Evolutionary conservation across 2,797 vertebrate genomes (phyloP), one percentile per base, ranked within the genome.

Genomic region (Zalophus californianus): DNA sequence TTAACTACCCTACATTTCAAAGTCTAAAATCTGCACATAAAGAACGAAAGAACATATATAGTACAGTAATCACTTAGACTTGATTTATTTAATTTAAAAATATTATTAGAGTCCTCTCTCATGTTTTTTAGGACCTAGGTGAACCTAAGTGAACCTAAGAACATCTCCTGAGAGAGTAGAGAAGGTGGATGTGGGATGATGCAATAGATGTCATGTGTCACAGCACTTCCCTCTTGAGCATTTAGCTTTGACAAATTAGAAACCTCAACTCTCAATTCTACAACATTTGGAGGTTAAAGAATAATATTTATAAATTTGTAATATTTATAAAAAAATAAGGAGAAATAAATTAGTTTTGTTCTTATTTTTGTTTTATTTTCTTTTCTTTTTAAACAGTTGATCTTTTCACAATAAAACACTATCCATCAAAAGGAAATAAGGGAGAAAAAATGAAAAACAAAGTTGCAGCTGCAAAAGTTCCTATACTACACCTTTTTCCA

Each of bases 401-500:
- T 64, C 56, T 64, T 75, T 92, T 96, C 44, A 73, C 23, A 75
- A 94, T 83, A 54, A 88, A 88, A 94, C 15, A 91, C 68, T 94
- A 52, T 70, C 41, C 35, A 64, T 20, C 77, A 78, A 92, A 86
- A 96, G 73, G 72, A 96, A 96, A 83, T 58, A 93, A 68, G 16
- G 12, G 12, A 68, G 9, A 89, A 90, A 95, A 95, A 87, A 66
- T 73, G 14, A 73, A 72, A 95, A 73, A 64, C 38, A 83, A 91
- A 97, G n/a, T 86, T 83, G 10, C 83, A 88, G 72, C 32, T 92
- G 44, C 23, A 35, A 86, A 89, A 85, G 97, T 75, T 96, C 86
- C 79, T 88, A 97, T 90, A 32, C 50, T 94, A 64, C 27, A 75
- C 60, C 23, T 86, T 97, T 93, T 94, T 77, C 23, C 70, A 95